Evolutionary conservation across 1,140 invertebrate genomes (phyloP).

Genomic region (Drosophila truncata): DNA sequence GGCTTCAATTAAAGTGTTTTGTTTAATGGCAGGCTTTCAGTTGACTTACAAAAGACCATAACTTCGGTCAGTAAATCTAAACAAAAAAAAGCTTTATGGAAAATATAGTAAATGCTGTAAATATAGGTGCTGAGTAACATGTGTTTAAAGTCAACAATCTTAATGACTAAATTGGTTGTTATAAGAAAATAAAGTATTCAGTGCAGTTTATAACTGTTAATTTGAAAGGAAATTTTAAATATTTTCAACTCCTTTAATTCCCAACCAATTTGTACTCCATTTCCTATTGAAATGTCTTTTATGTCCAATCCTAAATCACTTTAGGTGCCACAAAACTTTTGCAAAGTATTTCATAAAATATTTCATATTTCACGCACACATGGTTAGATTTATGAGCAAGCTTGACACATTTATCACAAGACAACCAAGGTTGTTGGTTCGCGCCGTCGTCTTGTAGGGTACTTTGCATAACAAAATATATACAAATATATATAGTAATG

Average conservation of each 20-base stretch:
- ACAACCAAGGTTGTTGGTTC: slow-evolving; percentile 29
- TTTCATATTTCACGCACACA: slow-evolving; percentile 34
- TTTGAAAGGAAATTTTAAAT: background rate
- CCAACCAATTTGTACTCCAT: background rate
- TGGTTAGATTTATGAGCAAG: slow-evolving; percentile 39
- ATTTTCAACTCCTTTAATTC: background rate
- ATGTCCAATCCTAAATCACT: slow-evolving; percentile 8
- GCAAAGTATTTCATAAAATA: slow-evolving; percentile 15
- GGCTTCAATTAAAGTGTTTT: slow-evolving; percentile 53
- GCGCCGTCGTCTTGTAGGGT: slow-evolving; percentile 25
- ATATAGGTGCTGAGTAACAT: background rate
- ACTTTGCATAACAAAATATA: slow-evolving; percentile 44
- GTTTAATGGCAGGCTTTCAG: slow-evolving; percentile 18
- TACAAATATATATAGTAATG: slow-evolving; percentile 13
- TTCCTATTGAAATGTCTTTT: background rate
- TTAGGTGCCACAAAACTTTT: slow-evolving; percentile 22
- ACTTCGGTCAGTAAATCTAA: background rate
- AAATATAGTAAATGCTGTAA: background rate
- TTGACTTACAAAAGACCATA: slow-evolving; percentile 5
- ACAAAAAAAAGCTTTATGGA: slow-evolving; percentile 1
- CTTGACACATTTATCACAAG: slow-evolving; percentile 45
- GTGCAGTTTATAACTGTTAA: too few relatives aligned
- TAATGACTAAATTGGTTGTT: slow-evolving; percentile 1
- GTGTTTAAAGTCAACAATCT: slow-evolving; percentile 3
- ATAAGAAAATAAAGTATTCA: background rate